Evolutionary conservation across 2,888 invertebrate genomes (phyloP), one percentile per base, ranked within the genome.

Genomic region (Caenorhabditis uteleia): DNA sequence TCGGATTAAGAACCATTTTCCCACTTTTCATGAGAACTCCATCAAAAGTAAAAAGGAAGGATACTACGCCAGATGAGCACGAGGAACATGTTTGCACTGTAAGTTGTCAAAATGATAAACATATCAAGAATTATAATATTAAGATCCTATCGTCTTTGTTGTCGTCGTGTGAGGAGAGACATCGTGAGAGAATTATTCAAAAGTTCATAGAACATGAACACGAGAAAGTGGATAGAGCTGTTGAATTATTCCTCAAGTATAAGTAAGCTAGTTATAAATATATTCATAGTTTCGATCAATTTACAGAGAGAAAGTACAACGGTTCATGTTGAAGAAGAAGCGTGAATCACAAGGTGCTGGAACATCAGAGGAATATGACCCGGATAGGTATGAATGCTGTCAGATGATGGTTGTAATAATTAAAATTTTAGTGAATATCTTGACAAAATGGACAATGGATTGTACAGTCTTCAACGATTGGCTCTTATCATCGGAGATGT

Each of bases 21-120:
- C 98, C 98, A 1, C 86, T 99, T 0, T 98, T 97, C 83, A 97
- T 99, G 97, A 94, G 95, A 86, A 97, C 97, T 0, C 98, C 98
- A 0, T 91, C 91, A 79, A 89, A 90, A 78, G 89, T 89, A 61
- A 74, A 68, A 31, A 90, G 90, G 82, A 89, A 90, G 67, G 80
- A 80, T 50, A 77, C 79, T 14, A 74, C 81, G 3, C 82, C 82
- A 10, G 75, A 78, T 51, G 83, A 79, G 71, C 82, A 64, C 77
- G 86, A 86, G 89, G 93, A 97, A 86, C 93, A 95, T 85, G 93
- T 94, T 0, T 88, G 91, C 18, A 73, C 80, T 33, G 78, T 81
- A 16, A 36, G 68, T 23, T n/a, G n/a, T n/a, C n/a, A n/a, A n/a
- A n/a, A n/a, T n/a, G n/a, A n/a, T n/a, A n/a, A n/a, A n/a, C n/a